phyloP scores from a whole-genome alignment of 2,888 invertebrate species.

The Loripinus fragilis region DNA sequence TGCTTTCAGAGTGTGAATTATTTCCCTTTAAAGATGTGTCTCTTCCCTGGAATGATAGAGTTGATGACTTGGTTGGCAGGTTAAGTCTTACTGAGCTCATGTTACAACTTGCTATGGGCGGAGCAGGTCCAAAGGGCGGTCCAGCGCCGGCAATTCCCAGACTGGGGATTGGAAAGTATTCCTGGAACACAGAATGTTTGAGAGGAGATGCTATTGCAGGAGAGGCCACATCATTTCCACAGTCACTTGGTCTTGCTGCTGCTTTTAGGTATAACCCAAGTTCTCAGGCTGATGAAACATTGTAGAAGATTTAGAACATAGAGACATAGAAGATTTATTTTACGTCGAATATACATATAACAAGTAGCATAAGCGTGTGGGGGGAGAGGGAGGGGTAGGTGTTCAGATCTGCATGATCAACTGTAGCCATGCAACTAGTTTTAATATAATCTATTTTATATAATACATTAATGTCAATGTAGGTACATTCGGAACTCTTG shows the following conservation, averaged over 20 bases:
- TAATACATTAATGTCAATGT: no score
- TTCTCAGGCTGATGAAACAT: no score
- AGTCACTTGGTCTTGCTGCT: slow-evolving; percentile 79
- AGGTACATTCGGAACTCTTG: no score
- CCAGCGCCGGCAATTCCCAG: slow-evolving; percentile 76
- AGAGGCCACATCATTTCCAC: slow-evolving; percentile 79
- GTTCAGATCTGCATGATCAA: no score
- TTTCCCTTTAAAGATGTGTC: slow-evolving; percentile 77
- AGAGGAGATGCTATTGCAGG: slow-evolving; percentile 76
- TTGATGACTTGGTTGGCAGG: slow-evolving; percentile 77
- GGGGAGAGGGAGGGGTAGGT: no score
- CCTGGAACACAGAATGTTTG: slow-evolving; percentile 80
- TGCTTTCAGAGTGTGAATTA: slow-evolving; percentile 20
- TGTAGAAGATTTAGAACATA: no score
- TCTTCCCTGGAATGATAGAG: slow-evolving; percentile 75
- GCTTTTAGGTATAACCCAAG: slow-evolving; percentile 80
- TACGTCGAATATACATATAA: no score
- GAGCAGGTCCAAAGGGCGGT: slow-evolving; percentile 67
- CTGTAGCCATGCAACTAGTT: no score
- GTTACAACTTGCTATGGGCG: slow-evolving; percentile 71
- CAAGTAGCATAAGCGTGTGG: no score
- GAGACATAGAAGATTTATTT: no score
- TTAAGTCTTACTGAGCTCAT: slow-evolving; percentile 77
- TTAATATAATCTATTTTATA: no score
- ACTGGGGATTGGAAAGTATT: slow-evolving; percentile 74